phyloP scores from a whole-genome alignment of 2,797 vertebrate genomes.

The Sebastes minor region DNA sequence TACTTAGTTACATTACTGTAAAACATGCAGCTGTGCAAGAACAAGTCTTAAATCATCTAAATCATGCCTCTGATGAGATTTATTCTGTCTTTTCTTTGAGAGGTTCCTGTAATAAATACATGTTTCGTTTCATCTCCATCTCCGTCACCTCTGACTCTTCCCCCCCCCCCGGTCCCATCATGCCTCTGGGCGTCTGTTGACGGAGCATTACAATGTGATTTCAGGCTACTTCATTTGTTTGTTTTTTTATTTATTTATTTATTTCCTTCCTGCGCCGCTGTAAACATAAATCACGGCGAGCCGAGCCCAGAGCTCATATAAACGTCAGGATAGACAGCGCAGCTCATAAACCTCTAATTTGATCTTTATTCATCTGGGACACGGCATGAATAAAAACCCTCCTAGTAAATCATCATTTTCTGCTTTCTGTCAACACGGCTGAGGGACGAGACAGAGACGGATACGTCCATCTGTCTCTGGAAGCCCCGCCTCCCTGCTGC shows the following conservation, averaged over 20 bases:
- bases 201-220: constrained; percentile 59
- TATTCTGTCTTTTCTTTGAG: too few relatives aligned
- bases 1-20: too few relatives aligned
- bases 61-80: too few relatives aligned
- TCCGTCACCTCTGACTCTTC: neutral
- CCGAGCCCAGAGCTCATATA: constrained; percentile 72
- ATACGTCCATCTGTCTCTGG: neutral
- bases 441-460: neutral
- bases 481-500: constrained; percentile 29
- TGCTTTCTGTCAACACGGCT: constrained; percentile 65
- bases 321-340: constrained; percentile 74
- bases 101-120: neutral
- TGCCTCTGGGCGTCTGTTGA: constrained; percentile 20
- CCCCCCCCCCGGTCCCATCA: constrained; percentile 22
- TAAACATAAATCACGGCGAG: constrained; percentile 75
- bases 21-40: too few relatives aligned
- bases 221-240: constrained; percentile 64
- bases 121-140: neutral
- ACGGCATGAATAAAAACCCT: constrained; percentile 66
- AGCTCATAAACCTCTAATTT: constrained; percentile 81
- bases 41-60: too few relatives aligned
- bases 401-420: constrained; percentile 74
- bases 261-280: constrained; percentile 29
- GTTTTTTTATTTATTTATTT: constrained; percentile 16
- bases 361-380: constrained; percentile 79